These are phyloP conservation scores for Clusia tigrina DNA, from an alignment of 2,888 invertebrate species.

Conservation along the genomic window DNA sequence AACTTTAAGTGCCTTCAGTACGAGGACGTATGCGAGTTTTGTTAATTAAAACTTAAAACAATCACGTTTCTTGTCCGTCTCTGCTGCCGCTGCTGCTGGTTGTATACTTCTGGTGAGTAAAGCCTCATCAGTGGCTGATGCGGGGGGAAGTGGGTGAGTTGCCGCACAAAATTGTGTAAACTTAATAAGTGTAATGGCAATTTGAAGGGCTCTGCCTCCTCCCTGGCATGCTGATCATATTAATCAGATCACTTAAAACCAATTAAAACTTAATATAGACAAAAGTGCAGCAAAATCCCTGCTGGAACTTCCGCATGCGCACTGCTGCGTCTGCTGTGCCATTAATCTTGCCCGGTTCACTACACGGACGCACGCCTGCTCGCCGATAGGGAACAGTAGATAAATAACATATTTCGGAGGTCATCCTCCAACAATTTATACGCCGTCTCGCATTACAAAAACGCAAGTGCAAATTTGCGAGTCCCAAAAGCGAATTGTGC, in stretches of 20 bases:
- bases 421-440: not conserved
- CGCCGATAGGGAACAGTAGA: conserved; percentile 1
- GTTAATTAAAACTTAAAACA: conserved; percentile 8
- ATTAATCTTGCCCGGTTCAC: not conserved
- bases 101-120: too few relatives aligned
- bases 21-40: not conserved
- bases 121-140: too few relatives aligned
- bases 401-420: conserved; percentile 12
- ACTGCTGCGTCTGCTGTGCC: not conserved
- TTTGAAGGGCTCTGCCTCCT: too few relatives aligned
- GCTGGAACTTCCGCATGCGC: conserved; percentile 8
- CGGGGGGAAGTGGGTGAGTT: too few relatives aligned
- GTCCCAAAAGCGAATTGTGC: not conserved
- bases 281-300: not conserved
- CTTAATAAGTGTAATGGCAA: too few relatives aligned
- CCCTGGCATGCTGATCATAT: not conserved
- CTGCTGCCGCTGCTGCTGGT: too few relatives aligned
- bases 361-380: not conserved
- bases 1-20: too few relatives aligned
- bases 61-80: too few relatives aligned
- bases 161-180: too few relatives aligned
- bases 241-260: conserved; percentile 6
- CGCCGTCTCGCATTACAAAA: not conserved
- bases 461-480: conserved; percentile 9
- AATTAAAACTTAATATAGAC: conserved; percentile 6